phyloP scores from a whole-genome alignment of 2,113 vertebrate species.

The Pagrus major region DNA sequence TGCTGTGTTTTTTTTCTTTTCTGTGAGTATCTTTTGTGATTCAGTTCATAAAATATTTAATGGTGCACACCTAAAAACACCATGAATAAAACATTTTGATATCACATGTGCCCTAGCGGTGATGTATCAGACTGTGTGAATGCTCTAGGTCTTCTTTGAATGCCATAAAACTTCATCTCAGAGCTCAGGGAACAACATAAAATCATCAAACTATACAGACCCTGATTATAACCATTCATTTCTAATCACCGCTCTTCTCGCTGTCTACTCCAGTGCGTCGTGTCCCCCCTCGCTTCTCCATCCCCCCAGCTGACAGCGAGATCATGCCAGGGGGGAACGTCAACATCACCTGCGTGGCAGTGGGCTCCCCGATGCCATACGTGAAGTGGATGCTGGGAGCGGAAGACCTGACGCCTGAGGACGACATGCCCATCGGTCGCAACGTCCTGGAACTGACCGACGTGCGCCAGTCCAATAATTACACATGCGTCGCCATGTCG shows the following conservation, averaged over 20 bases:
- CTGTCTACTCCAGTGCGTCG: constrained; percentile 90
- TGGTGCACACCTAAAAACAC: constrained; percentile 60
- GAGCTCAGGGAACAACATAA: constrained; percentile 10
- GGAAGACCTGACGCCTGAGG: constrained; percentile 98
- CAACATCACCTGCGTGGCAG: constrained; percentile 98
- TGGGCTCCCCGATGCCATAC: constrained; percentile 98
- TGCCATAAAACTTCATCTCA: constrained; percentile 55
- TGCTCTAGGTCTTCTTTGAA: constrained; percentile 58
- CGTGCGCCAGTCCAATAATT: constrained; percentile 97
- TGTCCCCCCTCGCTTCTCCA: constrained; percentile 97
- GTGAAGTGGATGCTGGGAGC: constrained; percentile 99
- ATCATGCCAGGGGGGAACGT: constrained; percentile 99
- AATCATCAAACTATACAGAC: neutral
- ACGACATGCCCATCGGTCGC: constrained; percentile 99
- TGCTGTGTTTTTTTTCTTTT: constrained; percentile 37
- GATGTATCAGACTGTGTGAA: constrained; percentile 48
- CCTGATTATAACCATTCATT: constrained; percentile 11
- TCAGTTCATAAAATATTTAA: constrained; percentile 73
- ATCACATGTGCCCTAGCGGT: constrained; percentile 50
- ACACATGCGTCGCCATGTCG: constrained; percentile 99
- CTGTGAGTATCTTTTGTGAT: constrained; percentile 58
- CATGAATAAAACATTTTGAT: constrained; percentile 78
- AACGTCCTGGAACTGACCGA: constrained; percentile 97
- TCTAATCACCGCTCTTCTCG: constrained; percentile 27
- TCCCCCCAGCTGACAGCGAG: constrained; percentile 97